Base-by-base conservation (phyloP, 2,888 invertebrate species). In the Buathra laborator region DNA sequence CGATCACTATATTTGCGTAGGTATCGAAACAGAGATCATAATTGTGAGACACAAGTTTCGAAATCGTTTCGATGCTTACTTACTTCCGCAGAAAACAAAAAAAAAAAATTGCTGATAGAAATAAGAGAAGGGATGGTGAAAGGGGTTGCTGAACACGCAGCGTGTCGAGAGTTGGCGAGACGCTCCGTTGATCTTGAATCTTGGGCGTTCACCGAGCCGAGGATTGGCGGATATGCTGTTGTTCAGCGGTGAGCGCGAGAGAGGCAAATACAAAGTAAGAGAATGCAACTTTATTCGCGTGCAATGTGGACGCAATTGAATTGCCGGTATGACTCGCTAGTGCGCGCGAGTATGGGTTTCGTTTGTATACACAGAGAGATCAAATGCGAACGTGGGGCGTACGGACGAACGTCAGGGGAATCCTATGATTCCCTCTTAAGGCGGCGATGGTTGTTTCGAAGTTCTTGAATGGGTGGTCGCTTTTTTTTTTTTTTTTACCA, bases 161-260 rank as follows among this genome's bases (percentile, higher is more conserved):
- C 44, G 71, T 19, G 67, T 16, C 48, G 64, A 62, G 43, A n/a
- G 46, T 24, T 29, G 51, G 19, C 16, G 53, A 9, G 59, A 67
- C 53, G 74, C 59, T 67, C 75, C 62, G 81, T 67, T 87, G 89
- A 91, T 91, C 91, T 90, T 91, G 91, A 48, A 92, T 92, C 91
- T 91, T 91, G 89, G 86, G 83, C 89, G 87, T 87, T 88, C 89
- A 89, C 89, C 88, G 62, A 76, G 76, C 24, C 71, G 43, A 14
- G 48, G 59, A 77, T 59, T 64, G 62, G 71, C 68, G 77, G 79
- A 80, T 89, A 32, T 44, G 6, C 12, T 70, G 32, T 10, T 46
- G 2, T 24, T 9, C 56, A 9, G n/a, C 19, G 48, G 48, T 12
- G 48, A 48, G 48, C n/a, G 12, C 43, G 6, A 44, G 44, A 59